Percentiles rank a stretch among this genome's conserved stretches.
Conservation (phyloP, 1,140 invertebrate species). For the Euura lappo region DNA sequence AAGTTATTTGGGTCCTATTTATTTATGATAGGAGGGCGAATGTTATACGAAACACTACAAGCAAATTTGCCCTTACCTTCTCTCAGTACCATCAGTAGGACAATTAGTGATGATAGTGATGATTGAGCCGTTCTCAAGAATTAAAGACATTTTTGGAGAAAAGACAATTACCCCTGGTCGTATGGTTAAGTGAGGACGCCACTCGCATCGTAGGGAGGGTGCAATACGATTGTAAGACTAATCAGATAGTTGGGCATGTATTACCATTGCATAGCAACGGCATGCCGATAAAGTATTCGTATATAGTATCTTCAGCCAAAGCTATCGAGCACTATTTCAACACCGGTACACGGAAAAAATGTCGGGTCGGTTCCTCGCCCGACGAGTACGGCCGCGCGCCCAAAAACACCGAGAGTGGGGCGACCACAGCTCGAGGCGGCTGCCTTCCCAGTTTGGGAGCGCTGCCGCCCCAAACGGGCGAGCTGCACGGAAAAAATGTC, state of each 20-base stretch:
- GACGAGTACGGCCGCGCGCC: too few relatives aligned
- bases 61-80: slow-evolving; percentile 20
- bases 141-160: slow-evolving; percentile 11
- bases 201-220: slow-evolving; percentile 9
- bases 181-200: slow-evolving; percentile 7
- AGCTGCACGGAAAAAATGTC: too few relatives aligned
- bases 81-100: slow-evolving; percentile 20
- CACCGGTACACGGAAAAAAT: too few relatives aligned
- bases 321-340: slow-evolving; percentile 15
- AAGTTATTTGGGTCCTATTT: slow-evolving; percentile 25
- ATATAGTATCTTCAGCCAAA: slow-evolving; percentile 15
- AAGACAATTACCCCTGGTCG: not conserved
- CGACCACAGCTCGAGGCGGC: too few relatives aligned
- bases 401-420: too few relatives aligned
- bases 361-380: too few relatives aligned
- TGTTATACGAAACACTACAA: slow-evolving; percentile 26
- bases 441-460: too few relatives aligned
- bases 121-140: slow-evolving; percentile 18
- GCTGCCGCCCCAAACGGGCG: too few relatives aligned
- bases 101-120: slow-evolving; percentile 15
- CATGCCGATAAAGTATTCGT: slow-evolving; percentile 14
- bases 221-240: slow-evolving; percentile 13
- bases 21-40: slow-evolving; percentile 26
- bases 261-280: not conserved
- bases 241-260: slow-evolving; percentile 15